Base-by-base conservation (phyloP, 2,888 invertebrate species). In the Rhyacophila evoluta region DNA sequence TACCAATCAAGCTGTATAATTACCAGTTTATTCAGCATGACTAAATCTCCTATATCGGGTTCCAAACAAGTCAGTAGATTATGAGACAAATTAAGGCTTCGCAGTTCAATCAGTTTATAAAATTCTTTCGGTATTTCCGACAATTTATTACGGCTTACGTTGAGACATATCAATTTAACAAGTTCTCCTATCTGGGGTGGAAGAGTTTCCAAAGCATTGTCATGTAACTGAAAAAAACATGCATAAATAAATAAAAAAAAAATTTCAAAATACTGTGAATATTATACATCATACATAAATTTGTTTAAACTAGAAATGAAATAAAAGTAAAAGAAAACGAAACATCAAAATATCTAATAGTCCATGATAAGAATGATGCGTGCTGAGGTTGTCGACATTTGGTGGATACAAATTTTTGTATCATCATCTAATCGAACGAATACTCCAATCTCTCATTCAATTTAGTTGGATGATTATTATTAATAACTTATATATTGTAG, bases 11-110 rank as follows among this genome's bases (percentile, higher is more conserved):
- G 8, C 55, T 55, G n/a, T 33, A 15, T 72, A 25, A 68, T 87
- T 89, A 95, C 95, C 92, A 95, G 86, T 83, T 91, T 89, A 85
- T 94, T 92, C 79, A 98, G 88, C 93, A 95, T 94, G 76, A 94
- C 92, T 81, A 97, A 88, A 87, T 95, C 94, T 75, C 95, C 95
- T 84, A 97, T 90, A 81, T 93, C 93, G 28, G 94, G 92, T 84
- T 92, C 91, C 70, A 97, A 87, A 83, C 89, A 89, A 36, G 88
- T 87, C 74, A 97, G 88, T 81, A 89, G 86, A 88, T 97, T 97
- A 86, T 95, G 90, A n/a, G 94, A 93, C 74, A 95, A 85, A 84
- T 93, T 93, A 27, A 97, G 89, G 85, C 91, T 90, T 82, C 92
- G 91, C 78, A 97, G 86, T 82, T 95, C 94, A 2, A 89, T 89